These are phyloP conservation scores for Drosophila tanythrix DNA, from an alignment of 2,888 invertebrate species.

Conservation along the genomic window DNA sequence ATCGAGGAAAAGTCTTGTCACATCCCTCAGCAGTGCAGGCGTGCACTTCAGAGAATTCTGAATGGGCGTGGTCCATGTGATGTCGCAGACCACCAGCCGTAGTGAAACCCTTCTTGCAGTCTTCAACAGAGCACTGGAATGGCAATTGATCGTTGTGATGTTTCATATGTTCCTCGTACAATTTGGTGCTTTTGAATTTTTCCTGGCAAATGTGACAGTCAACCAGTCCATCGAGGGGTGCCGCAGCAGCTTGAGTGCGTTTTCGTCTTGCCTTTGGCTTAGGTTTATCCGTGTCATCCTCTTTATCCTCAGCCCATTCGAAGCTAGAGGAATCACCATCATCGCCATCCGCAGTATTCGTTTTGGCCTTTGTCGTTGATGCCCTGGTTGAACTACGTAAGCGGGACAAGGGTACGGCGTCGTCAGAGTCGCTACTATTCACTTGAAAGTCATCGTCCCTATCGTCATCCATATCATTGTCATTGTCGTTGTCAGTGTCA, in stretches of 20 bases:
- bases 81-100: constrained; percentile 76
- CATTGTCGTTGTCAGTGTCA: constrained; percentile 3
- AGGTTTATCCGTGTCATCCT: constrained; percentile 31
- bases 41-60: constrained; percentile 74
- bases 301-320: constrained; percentile 36
- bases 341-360: constrained; percentile 36
- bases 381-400: constrained; percentile 24
- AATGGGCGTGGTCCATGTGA: constrained; percentile 79
- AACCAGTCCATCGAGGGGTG: constrained; percentile 60
- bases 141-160: constrained; percentile 81
- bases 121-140: constrained; percentile 77
- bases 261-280: constrained; percentile 63
- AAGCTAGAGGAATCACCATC: constrained; percentile 43
- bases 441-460: constrained; percentile 63
- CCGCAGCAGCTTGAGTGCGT: constrained; percentile 54
- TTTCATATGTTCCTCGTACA: constrained; percentile 82
- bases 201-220: constrained; percentile 81
- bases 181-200: constrained; percentile 73
- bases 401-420: constrained; percentile 74
- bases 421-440: constrained; percentile 63
- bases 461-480: constrained; percentile 57
- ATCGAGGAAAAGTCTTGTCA: constrained; percentile 72
- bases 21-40: constrained; percentile 80
- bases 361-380: constrained; percentile 18
- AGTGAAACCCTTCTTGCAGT: constrained; percentile 78